A percentile compares a stretch with the other conserved stretches of the same genome.
Evolutionary conservation across 2,113 vertebrate genomes (phyloP).

Genomic region (Ptychochromis oligacanthus): DNA sequence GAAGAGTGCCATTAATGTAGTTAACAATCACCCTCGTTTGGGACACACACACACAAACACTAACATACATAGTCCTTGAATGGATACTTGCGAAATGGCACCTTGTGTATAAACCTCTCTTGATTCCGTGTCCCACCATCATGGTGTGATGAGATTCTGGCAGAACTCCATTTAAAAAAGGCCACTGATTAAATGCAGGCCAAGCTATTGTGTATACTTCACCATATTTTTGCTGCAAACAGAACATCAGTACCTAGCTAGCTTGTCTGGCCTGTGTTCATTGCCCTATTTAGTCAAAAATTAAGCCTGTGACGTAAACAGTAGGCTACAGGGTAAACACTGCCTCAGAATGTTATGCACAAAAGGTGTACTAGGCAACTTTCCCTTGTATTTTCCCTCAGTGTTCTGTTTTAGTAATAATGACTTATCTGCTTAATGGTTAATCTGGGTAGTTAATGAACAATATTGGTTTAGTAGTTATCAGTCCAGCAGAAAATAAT

Average conservation of each 20-base stretch:
- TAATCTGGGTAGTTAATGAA: too few relatives aligned
- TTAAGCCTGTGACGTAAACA: constrained; percentile 14
- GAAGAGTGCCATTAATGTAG: not conserved
- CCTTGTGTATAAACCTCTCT: constrained; percentile 17
- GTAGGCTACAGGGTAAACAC: not conserved
- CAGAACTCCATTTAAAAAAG: not conserved
- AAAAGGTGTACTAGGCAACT: not conserved
- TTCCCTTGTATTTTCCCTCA: not conserved
- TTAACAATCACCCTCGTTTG: not conserved
- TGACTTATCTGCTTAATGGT: too few relatives aligned
- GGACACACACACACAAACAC: not conserved
- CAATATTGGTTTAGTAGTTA: not conserved
- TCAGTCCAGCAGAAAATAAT: not conserved
- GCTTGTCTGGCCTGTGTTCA: not conserved
- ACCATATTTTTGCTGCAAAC: not conserved
- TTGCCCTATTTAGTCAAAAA: constrained; percentile 53
- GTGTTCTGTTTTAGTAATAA: not conserved
- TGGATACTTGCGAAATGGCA: not conserved
- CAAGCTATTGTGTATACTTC: not conserved
- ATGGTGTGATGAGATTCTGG: not conserved
- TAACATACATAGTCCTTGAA: not conserved
- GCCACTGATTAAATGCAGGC: not conserved
- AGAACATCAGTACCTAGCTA: constrained; percentile 1
- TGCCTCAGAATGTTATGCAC: not conserved
- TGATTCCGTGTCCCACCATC: not conserved